Evolutionary conservation across 1,140 invertebrate genomes (phyloP).

Genomic region (Drosophila sp.): DNA sequence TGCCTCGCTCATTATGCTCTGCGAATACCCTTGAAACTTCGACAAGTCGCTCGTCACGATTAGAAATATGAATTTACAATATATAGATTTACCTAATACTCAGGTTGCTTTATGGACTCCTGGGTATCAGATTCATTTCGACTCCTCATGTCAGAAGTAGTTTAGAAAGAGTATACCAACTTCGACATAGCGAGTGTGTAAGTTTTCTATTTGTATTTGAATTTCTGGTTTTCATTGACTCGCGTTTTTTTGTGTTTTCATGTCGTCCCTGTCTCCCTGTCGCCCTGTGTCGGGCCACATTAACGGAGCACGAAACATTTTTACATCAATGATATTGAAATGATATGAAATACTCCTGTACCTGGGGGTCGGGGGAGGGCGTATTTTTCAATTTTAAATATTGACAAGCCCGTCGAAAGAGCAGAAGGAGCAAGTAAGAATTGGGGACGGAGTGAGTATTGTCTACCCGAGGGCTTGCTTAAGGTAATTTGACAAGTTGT

Average conservation of each 20-base stretch:
- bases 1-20: constrained; percentile 2
- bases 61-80: no score
- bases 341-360: constrained; percentile 68
- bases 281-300: constrained; percentile 43
- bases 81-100: no score
- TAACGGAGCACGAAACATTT: constrained; percentile 58
- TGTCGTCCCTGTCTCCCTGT: no score
- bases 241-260: constrained; percentile 30
- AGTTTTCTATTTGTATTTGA: constrained; percentile 26
- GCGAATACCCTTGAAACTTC: background rate
- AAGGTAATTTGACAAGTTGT: constrained; percentile 82
- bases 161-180: constrained; percentile 6
- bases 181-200: constrained; percentile 7
- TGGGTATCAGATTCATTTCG: no score
- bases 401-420: constrained; percentile 58
- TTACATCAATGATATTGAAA: constrained; percentile 79
- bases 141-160: background rate
- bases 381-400: constrained; percentile 83
- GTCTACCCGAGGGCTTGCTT: constrained; percentile 50
- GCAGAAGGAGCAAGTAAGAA: no score
- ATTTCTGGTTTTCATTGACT: constrained; percentile 68
- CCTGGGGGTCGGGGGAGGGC: constrained; percentile 23
- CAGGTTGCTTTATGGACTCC: no score
- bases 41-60: background rate
- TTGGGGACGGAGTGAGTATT: background rate